Base-by-base conservation (phyloP, 2,888 invertebrate genomes). In the Cataglyphis albicans region DNA sequence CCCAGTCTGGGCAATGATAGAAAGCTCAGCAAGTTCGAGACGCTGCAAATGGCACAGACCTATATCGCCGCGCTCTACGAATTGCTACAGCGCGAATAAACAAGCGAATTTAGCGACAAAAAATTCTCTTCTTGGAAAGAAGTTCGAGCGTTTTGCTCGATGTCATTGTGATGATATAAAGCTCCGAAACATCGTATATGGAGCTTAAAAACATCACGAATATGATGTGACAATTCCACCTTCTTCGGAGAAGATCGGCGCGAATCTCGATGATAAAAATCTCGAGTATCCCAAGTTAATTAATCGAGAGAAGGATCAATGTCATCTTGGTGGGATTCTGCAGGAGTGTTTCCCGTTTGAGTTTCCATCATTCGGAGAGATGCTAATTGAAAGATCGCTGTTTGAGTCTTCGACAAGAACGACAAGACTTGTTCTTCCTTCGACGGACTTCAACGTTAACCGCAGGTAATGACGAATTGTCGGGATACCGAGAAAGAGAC, bases 41-140 rank as follows among this genome's bases (percentile, higher is more conserved):
- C 97, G 55, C 94, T 97, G 61, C 97, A 97, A 94, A 97, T 97
- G 97, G 97, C 97, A 0, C 97, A 97, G 92, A 97, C 96, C 2
- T 97, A 97, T 92, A 97, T 97, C 80, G 95, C 96, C 0, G 97
- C 97, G 3, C 94, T 97, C 29, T 96, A 96, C 89, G 97, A 97
- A 90, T 94, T 97, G 25, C 94, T 97, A 76, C 93, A 93, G 70
- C 87, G 93, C 67, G 93, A 93, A 84, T 93, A 90, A 93, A 87
- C n/a, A 29, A 29, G 10, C 25, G 59, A 25, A n/a, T 59, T 41
- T 15, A 15, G 0, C 10, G 25, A 25, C 25, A 12, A 15, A 70
- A 70, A 84, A 38, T n/a, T 68, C 21, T 81, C 73, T 52, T 57
- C 41, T 7, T 29, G 44, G 18, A 59, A 78, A 64, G 41, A 35